These are phyloP conservation scores for Panthera uncia DNA, from an alignment of 2,113 vertebrate genomes.

Conservation along the genomic window DNA sequence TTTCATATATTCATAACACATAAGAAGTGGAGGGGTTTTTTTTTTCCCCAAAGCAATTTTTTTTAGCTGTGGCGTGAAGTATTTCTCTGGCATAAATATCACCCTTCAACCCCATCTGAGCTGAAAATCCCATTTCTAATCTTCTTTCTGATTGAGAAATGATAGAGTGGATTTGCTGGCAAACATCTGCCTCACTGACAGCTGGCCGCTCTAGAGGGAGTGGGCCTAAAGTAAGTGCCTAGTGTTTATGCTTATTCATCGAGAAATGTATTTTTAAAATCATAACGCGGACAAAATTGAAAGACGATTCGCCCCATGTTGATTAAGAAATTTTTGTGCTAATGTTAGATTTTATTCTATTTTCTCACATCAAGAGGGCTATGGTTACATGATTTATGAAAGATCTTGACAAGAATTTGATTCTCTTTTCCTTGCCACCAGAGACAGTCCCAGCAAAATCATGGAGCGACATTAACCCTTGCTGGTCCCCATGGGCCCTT, in stretches of 20 bases:
- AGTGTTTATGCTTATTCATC: not conserved
- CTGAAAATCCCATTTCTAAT: conserved; percentile 79
- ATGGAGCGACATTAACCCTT: not conserved
- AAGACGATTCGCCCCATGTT: not conserved
- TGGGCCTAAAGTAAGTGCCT: not conserved
- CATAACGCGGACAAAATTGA: not conserved
- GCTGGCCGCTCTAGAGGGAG: not conserved
- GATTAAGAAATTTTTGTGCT: not conserved
- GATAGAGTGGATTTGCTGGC: conserved; percentile 69
- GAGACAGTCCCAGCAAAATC: not conserved
- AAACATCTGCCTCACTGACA: conserved; percentile 60
- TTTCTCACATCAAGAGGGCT: not conserved
- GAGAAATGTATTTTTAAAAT: conserved; percentile 10
- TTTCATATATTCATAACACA: conserved; percentile 65
- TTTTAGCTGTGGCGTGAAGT: conserved; percentile 60
- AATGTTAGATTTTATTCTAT: not conserved
- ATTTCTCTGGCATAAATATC: conserved; percentile 70
- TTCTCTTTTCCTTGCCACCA: not conserved
- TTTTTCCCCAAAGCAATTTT: conserved; percentile 68
- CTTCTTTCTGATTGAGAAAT: conserved; percentile 78
- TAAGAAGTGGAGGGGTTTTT: not conserved
- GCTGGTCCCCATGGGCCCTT: not conserved
- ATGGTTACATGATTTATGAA: not conserved
- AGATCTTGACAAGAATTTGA: not conserved
- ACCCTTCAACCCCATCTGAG: conserved; percentile 68